Conservation (phyloP, 2,113 vertebrate genomes). For the Circaetus cinerascens region DNA sequence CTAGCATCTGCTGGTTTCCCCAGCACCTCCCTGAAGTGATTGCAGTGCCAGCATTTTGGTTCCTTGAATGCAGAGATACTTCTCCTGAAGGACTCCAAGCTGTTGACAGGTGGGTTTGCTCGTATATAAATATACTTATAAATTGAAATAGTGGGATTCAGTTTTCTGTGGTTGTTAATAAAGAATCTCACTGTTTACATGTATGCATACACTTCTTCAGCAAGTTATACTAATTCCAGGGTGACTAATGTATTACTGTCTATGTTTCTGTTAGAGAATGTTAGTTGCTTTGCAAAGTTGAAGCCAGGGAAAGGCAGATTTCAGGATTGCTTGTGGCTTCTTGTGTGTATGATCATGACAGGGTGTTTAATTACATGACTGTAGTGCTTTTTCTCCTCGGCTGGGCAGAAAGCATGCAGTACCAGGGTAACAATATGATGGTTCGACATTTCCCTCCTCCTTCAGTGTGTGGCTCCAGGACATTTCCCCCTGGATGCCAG, state of each 20-base stretch:
- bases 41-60: background rate
- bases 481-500: background rate
- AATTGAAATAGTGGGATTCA: background rate
- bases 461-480: background rate
- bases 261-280: background rate
- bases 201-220: accelerated
- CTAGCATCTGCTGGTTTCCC: background rate
- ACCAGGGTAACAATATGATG: accelerated
- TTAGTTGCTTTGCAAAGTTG: background rate
- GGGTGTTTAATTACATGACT: background rate
- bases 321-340: background rate
- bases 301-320: background rate
- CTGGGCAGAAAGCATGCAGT: background rate
- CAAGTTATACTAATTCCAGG: background rate
- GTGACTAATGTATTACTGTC: accelerated
- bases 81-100: background rate
- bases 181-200: background rate
- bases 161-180: background rate
- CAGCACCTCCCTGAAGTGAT: background rate
- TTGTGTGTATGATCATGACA: accelerated
- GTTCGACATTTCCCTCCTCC: background rate
- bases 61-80: background rate
- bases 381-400: background rate
- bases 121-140: background rate
- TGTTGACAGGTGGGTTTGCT: background rate